phyloP scores from a whole-genome alignment of 2,113 vertebrate genomes.

The Noturus placidus region DNA sequence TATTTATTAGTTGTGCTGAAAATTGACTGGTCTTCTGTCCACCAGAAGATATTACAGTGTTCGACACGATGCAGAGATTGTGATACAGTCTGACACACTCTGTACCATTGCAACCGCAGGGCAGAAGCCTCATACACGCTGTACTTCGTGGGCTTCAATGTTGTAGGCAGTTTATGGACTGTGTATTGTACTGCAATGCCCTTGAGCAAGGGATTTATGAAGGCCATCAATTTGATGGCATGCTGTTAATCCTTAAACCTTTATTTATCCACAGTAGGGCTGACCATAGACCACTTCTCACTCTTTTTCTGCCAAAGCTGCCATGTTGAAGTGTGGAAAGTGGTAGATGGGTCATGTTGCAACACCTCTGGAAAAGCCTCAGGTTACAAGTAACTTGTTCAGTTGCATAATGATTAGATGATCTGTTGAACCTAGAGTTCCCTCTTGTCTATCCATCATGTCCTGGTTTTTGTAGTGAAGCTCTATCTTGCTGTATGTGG shows the following conservation, averaged over 20 bases:
- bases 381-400: not conserved
- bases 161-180: slow-evolving; percentile 31
- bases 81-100: not conserved
- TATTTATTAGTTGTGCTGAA: slow-evolving; percentile 42
- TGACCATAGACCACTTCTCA: not conserved
- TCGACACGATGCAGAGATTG: not conserved
- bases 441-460: not conserved
- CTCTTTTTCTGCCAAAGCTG: not conserved
- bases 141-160: not conserved
- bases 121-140: not conserved
- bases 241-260: slow-evolving; percentile 17
- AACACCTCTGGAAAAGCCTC: not conserved
- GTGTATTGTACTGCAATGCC: slow-evolving; percentile 6
- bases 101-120: slow-evolving; percentile 7
- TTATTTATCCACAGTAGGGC: not conserved
- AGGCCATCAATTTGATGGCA: slow-evolving; percentile 3
- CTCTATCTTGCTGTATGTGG: not conserved
- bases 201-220: slow-evolving; percentile 43
- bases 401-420: not conserved
- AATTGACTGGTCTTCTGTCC: slow-evolving; percentile 26
- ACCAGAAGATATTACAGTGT: slow-evolving; percentile 2
- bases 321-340: not conserved
- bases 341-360: not conserved
- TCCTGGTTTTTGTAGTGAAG: not conserved
- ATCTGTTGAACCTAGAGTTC: not conserved